Evolutionary conservation across 2,888 invertebrate genomes (phyloP).

Genomic region (Trachelus stipa): DNA sequence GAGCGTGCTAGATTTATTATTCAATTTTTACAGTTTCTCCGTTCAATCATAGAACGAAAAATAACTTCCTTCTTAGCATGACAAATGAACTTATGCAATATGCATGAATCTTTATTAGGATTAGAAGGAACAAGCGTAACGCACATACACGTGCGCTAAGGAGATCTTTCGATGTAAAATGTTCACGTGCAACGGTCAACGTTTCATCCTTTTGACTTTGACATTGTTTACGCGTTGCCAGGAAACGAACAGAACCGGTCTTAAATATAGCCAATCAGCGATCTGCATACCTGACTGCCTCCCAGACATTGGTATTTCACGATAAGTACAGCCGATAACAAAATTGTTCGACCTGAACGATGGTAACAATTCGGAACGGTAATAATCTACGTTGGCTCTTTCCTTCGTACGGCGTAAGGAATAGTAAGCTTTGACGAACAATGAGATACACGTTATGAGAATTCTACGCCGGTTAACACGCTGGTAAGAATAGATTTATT

Average conservation of each 20-base stretch:
- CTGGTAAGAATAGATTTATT: background rate
- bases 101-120: background rate
- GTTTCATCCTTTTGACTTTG: background rate
- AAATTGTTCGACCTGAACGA: background rate
- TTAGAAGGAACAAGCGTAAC: background rate
- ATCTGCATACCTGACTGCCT: background rate
- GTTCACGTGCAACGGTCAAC: background rate
- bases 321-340: background rate
- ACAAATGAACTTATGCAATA: background rate
- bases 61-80: background rate
- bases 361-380: background rate
- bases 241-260: background rate
- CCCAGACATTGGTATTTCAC: background rate
- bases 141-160: background rate
- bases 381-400: background rate
- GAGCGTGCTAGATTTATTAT: too few species aligned
- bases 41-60: background rate
- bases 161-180: background rate
- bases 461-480: background rate
- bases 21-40: background rate
- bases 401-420: background rate
- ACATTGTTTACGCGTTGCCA: background rate
- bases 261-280: background rate
- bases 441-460: background rate
- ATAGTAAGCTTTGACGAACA: background rate